Evolutionary conservation across 2,888 invertebrate species (phyloP).

Genomic region (Synergus gifuensis): DNA sequence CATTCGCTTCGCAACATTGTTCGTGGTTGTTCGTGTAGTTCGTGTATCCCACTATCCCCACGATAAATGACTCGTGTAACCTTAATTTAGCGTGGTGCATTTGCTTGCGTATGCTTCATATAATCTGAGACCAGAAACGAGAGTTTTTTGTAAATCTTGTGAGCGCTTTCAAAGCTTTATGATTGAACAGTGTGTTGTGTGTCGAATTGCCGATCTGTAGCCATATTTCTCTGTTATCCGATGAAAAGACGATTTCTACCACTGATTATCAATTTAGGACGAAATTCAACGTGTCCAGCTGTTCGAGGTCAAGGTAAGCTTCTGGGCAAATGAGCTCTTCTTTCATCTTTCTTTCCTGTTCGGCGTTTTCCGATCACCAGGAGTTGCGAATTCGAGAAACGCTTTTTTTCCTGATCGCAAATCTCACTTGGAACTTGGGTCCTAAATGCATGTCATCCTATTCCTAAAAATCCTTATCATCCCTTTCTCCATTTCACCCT

Average conservation of each 20-base stretch:
- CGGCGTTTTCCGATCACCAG: slow-evolving; percentile 17
- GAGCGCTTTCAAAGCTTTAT: not conserved
- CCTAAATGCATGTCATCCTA: not conserved
- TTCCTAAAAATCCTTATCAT: not conserved
- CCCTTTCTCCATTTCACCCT: not conserved
- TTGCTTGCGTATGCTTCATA: not conserved
- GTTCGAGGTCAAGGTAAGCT: slow-evolving; percentile 18
- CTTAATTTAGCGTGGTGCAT: slow-evolving; percentile 17
- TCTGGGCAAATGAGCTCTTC: not conserved
- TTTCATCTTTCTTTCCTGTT: not conserved
- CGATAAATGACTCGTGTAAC: slow-evolving; percentile 8
- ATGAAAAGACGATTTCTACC: slow-evolving; percentile 13
- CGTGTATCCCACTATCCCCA: slow-evolving; percentile 3
- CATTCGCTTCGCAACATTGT: not conserved
- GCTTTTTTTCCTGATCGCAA: slow-evolving; percentile 30
- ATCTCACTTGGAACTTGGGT: slow-evolving; percentile 7
- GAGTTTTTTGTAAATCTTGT: not conserved
- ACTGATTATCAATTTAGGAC: not conserved
- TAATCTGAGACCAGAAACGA: not conserved
- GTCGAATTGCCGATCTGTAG: slow-evolving; percentile 26
- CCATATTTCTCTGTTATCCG: slow-evolving; percentile 33
- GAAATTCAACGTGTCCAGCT: not conserved
- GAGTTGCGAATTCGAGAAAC: slow-evolving; percentile 10
- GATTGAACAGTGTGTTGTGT: not conserved
- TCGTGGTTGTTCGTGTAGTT: slow-evolving; percentile 11